A percentile compares a stretch with the other conserved stretches of the same genome.
These are phyloP conservation scores for Mobula birostris DNA, from an alignment of 2,113 vertebrate species.

Conservation along the genomic window DNA sequence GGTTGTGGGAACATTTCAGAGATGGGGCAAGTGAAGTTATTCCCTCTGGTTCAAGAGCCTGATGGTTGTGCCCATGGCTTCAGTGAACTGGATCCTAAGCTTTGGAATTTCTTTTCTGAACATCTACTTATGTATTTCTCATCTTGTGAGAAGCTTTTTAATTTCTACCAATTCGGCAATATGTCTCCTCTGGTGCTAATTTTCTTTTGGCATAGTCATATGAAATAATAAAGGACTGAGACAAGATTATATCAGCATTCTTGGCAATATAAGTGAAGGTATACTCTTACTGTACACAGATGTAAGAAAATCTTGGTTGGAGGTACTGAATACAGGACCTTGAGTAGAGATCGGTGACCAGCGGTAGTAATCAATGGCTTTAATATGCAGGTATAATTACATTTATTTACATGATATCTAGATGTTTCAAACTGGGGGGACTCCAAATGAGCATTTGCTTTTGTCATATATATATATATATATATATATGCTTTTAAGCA, in stretches of 20 bases:
- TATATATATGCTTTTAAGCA: too few relatives aligned
- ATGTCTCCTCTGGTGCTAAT: not conserved
- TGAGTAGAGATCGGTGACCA: not conserved
- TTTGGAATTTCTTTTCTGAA: too few relatives aligned
- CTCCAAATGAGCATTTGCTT: not conserved
- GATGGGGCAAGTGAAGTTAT: too few relatives aligned
- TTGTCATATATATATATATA: too few relatives aligned
- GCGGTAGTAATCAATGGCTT: not conserved
- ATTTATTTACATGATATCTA: too few relatives aligned
- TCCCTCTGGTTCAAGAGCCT: too few relatives aligned
- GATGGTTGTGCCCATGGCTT: too few relatives aligned
- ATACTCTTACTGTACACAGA: not conserved
- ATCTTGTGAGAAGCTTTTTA: not conserved
- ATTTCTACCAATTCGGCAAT: not conserved
- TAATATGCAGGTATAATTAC: not conserved
- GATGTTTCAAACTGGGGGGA: not conserved
- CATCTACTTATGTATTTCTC: too few relatives aligned
- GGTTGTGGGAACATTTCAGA: too few relatives aligned
- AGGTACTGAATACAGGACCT: not conserved
- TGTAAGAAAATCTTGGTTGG: too few relatives aligned
- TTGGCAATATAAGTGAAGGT: not conserved
- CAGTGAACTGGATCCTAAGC: too few relatives aligned
- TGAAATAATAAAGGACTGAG: not conserved
- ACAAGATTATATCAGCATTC: not conserved
- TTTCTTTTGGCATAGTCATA: too few relatives aligned